Base-by-base conservation (phyloP, 2,888 invertebrate genomes). In the Pelosia muscerda region DNA sequence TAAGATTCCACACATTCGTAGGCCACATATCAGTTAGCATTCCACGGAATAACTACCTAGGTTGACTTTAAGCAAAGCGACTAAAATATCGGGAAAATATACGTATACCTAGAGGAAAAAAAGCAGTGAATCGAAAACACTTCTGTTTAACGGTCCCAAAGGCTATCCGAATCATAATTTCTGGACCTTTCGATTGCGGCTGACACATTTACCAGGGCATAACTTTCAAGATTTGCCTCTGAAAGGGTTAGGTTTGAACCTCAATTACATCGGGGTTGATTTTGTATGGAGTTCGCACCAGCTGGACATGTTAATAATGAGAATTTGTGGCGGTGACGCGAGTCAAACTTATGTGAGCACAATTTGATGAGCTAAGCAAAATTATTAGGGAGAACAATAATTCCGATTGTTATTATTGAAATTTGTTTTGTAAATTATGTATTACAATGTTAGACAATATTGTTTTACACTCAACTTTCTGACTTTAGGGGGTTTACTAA, bases 181-280 rank as follows among this genome's bases (percentile, higher is more conserved):
- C 76, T 64, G 73, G 70, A 74, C 77, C 64, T 77, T 77, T 70
- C 69, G 57, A 77, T 81, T 80, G 76, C 59, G 74, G 73, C 69
- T 78, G 77, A 74, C 81, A 79, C 69, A 72, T 79, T 80, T 78
- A 63, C 67, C 66, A 64, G 71, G 67, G 75, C 67, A 70, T 73
- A 81, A 81, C 78, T 83, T 83, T 69, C 73, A 66, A 77, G 73
- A 78, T 78, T 74, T 77, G 75, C 63, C 49, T n/a, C 42, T 71
- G 80, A 77, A 73, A 75, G 71, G 75, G 71, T 74, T 69, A 73
- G 71, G 68, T 75, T 67, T 66, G 65, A 70, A 71, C 74, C 72
- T 71, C 76, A 80, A 78, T 78, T 79, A 78, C 69, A 57, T 54
- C 58, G 26, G 71, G 80, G 68, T 70, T 71, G 54, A 73, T 77